phyloP scores from a whole-genome alignment of 2,797 vertebrate species.

The Bovichtus variegatus region DNA sequence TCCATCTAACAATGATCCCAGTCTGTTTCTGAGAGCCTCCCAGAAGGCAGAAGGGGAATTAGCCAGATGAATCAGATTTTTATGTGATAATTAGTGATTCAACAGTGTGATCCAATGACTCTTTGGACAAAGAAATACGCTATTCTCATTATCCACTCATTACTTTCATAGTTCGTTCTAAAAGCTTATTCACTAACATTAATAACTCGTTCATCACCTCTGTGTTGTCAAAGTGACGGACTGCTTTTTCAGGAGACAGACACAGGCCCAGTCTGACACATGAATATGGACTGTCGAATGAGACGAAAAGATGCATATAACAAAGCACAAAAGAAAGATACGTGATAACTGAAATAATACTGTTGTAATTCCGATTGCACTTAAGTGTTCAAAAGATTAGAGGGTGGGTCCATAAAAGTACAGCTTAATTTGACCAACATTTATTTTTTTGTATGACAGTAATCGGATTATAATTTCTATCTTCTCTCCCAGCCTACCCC shows the following conservation, averaged over 20 bases:
- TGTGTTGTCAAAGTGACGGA: slow-evolving; percentile 1
- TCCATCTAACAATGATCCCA: not conserved
- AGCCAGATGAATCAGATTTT: slow-evolving; percentile 15
- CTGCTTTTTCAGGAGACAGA: not conserved
- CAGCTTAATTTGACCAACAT: not conserved
- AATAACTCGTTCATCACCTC: not conserved
- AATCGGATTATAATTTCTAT: not conserved
- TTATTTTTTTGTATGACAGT: not conserved
- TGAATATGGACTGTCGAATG: not conserved
- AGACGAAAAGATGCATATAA: not conserved
- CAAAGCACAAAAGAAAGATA: not conserved
- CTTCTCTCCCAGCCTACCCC: not conserved
- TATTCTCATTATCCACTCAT: slow-evolving; percentile 21
- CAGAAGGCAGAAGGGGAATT: not conserved
- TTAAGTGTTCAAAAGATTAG: not conserved
- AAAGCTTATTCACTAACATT: slow-evolving; percentile 13
- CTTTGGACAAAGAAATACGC: not conserved
- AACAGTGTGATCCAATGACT: slow-evolving; percentile 5
- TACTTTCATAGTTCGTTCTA: slow-evolving; percentile 1
- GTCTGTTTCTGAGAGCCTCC: slow-evolving; percentile 8
- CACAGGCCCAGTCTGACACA: not conserved
- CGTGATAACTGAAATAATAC: not conserved
- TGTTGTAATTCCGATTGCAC: not conserved
- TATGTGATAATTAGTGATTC: slow-evolving; percentile 20
- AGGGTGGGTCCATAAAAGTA: not conserved